Evolutionary conservation across 2,113 vertebrate genomes (phyloP).

Genomic region (Megaceryle torquata): DNA sequence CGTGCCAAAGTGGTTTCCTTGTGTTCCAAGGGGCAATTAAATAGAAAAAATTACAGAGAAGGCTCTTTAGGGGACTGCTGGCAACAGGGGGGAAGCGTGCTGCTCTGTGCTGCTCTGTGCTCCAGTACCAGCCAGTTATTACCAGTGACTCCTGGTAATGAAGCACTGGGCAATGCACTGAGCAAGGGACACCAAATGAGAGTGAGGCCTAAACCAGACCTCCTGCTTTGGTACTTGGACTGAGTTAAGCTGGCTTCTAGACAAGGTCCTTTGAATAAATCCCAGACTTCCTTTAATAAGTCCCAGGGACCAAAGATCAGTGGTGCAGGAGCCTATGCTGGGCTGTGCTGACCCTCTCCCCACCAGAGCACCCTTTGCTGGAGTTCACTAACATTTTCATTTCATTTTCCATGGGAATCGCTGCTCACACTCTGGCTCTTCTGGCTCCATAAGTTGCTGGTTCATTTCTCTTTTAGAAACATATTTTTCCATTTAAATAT

Average conservation of each 20-base stretch:
- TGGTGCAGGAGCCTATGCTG: background rate
- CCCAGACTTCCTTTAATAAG: background rate
- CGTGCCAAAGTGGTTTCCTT: background rate
- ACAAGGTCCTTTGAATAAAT: background rate
- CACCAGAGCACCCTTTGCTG: background rate
- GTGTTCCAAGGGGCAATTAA: background rate
- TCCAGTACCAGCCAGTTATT: background rate
- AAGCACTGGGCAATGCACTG: background rate
- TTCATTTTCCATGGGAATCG: background rate
- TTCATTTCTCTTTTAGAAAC: constrained; percentile 40
- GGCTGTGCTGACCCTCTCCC: background rate
- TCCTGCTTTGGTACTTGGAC: background rate
- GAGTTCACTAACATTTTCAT: background rate
- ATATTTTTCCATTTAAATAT: background rate
- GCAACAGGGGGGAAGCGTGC: background rate
- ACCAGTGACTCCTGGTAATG: accelerated
- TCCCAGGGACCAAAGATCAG: background rate
- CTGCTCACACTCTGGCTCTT: background rate
- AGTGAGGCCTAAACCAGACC: background rate
- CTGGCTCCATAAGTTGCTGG: background rate
- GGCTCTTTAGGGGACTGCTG: background rate
- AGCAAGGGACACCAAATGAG: background rate
- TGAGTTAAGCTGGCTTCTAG: background rate
- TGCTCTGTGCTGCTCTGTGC: accelerated
- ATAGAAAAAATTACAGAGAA: background rate